Conservation (phyloP, 2,888 invertebrate genomes). For the Troglohyphantes excavatus region DNA sequence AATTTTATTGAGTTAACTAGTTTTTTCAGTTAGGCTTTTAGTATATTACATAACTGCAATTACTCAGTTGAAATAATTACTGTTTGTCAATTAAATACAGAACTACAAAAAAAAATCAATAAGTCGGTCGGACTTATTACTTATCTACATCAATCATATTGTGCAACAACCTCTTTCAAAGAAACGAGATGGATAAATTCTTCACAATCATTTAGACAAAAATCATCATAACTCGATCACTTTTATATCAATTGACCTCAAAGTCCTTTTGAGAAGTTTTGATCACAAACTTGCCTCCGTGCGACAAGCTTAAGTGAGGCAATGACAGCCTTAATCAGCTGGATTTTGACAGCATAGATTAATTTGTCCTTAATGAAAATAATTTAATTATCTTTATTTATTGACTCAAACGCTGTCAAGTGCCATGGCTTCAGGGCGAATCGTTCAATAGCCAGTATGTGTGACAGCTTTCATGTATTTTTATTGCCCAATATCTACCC, state of each 20-base stretch:
- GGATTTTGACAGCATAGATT: constrained; percentile 24
- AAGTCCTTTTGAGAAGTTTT: not conserved
- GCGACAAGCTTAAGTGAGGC: not conserved
- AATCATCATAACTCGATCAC: not conserved
- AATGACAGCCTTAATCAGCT: not conserved
- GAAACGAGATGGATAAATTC: constrained; percentile 31
- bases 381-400: constrained; percentile 56
- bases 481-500: constrained; percentile 29
- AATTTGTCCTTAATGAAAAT: constrained; percentile 48
- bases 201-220: not conserved
- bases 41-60: too few species aligned
- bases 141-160: not conserved
- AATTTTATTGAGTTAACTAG: too few species aligned
- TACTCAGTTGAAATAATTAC: too few species aligned
- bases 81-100: too few species aligned
- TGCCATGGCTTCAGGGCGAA: constrained; percentile 36
- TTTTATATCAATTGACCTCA: not conserved
- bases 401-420: constrained; percentile 29
- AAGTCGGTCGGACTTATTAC: too few species aligned
- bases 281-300: not conserved
- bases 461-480: constrained; percentile 41
- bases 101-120: too few species aligned
- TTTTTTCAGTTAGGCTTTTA: too few species aligned
- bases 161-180: not conserved
- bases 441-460: constrained; percentile 2